Conservation (phyloP, 2,888 invertebrate species). For the Anthoptus insignis region DNA sequence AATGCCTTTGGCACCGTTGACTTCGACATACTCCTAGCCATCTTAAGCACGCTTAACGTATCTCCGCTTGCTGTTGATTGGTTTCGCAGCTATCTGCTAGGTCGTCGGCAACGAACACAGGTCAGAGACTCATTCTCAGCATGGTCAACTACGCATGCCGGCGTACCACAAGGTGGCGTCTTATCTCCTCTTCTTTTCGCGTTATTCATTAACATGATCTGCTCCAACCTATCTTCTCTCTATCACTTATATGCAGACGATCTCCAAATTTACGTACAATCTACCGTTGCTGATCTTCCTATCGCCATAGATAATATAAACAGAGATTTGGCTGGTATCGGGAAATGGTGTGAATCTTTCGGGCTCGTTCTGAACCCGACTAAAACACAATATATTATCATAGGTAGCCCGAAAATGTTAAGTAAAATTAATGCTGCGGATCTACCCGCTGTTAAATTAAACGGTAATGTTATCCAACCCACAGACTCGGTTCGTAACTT, state of each 20-base stretch:
- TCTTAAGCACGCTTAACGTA: neutral
- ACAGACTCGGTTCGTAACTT: neutral
- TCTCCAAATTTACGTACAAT: slow-evolving; percentile 15
- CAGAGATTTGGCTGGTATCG: neutral
- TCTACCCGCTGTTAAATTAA: too few species aligned
- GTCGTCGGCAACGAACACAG: neutral
- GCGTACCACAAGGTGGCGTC: too few species aligned
- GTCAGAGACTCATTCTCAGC: neutral
- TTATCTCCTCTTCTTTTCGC: too few species aligned
- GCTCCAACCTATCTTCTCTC: too few species aligned
- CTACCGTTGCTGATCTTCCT: neutral
- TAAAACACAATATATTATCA: slow-evolving; percentile 8
- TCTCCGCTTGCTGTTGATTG: slow-evolving; percentile 11
- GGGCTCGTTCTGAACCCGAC: slow-evolving; percentile 5
- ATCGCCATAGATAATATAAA: slow-evolving; percentile 10
- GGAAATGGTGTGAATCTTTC: slow-evolving; percentile 5
- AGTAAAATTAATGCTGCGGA: neutral
- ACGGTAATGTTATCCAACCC: neutral
- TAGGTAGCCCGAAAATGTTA: slow-evolving; percentile 5
- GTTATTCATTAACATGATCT: slow-evolving; percentile 13
- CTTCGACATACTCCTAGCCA: neutral
- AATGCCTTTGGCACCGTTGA: neutral
- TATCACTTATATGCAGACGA: too few species aligned
- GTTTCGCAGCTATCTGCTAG: neutral
- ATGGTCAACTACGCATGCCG: neutral